Evolutionary conservation across 2,797 vertebrate genomes (phyloP).

Genomic region (Phalanger gymnotis): DNA sequence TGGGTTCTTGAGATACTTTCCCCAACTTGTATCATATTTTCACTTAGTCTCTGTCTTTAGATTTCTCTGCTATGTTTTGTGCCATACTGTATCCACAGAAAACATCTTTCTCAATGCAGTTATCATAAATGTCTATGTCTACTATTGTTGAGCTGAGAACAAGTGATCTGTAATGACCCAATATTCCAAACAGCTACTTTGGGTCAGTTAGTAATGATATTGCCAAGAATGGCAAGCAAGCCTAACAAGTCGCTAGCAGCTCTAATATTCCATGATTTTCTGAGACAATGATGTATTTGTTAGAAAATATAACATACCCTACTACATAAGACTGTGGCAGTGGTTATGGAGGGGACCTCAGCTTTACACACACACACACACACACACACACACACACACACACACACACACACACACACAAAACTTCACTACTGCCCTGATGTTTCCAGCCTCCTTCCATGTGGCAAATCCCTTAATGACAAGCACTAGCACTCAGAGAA

Average conservation of each 20-base stretch:
- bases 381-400: too few species aligned
- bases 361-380: too few species aligned
- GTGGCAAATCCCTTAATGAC: neutral
- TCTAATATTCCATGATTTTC: neutral
- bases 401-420: too few species aligned
- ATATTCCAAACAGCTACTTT: neutral
- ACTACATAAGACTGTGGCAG: neutral
- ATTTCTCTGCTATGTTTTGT: neutral
- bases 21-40: neutral
- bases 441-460: neutral
- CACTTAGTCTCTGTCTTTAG: neutral
- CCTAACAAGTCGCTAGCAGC: neutral
- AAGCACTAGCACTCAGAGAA: neutral
- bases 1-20: neutral
- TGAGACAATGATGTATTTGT: neutral
- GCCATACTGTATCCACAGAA: neutral
- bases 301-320: neutral
- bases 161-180: neutral
- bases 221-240: neutral
- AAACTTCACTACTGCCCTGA: neutral
- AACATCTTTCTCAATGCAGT: neutral
- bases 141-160: neutral
- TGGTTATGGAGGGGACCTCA: neutral
- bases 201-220: neutral
- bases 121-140: neutral